Conservation (phyloP, 2,797 vertebrate species). For the Eospalax fontanierii region DNA sequence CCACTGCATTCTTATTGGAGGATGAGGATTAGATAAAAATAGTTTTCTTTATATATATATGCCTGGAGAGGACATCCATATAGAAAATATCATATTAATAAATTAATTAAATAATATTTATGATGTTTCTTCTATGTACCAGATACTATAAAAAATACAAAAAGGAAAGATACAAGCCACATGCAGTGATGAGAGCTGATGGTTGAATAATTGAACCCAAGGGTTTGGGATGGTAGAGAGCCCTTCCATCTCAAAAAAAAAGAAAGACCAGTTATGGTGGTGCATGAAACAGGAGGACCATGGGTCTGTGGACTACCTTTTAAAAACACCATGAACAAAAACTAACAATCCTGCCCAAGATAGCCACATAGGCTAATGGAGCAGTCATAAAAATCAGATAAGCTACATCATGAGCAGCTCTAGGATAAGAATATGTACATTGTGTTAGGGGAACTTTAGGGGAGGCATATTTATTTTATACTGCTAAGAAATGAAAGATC, state of each 20-base stretch:
- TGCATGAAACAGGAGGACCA: neutral
- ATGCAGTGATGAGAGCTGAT: neutral
- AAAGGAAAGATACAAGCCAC: constrained; percentile 1
- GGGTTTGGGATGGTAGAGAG: neutral
- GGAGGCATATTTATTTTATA: neutral
- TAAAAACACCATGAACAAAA: neutral
- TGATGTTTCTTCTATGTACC: constrained; percentile 11
- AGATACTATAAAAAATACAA: neutral
- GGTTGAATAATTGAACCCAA: neutral
- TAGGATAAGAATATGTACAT: neutral
- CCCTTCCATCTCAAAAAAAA: neutral
- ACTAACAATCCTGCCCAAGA: neutral
- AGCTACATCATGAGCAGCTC: neutral
- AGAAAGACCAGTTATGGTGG: neutral
- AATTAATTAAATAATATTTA: constrained; percentile 25
- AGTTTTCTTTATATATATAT: constrained; percentile 17
- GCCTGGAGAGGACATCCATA: constrained; percentile 20
- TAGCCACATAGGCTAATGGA: neutral
- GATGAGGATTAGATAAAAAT: constrained; percentile 26
- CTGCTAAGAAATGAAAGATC: constrained; percentile 37
- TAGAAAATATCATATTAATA: neutral
- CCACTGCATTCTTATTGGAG: neutral
- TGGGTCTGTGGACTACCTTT: neutral
- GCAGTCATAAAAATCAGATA: neutral
- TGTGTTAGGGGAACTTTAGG: neutral